A percentile compares a stretch with the other conserved stretches of the same genome.
Conservation (phyloP, 2,797 vertebrate species). For the Limosa lapponica region DNA sequence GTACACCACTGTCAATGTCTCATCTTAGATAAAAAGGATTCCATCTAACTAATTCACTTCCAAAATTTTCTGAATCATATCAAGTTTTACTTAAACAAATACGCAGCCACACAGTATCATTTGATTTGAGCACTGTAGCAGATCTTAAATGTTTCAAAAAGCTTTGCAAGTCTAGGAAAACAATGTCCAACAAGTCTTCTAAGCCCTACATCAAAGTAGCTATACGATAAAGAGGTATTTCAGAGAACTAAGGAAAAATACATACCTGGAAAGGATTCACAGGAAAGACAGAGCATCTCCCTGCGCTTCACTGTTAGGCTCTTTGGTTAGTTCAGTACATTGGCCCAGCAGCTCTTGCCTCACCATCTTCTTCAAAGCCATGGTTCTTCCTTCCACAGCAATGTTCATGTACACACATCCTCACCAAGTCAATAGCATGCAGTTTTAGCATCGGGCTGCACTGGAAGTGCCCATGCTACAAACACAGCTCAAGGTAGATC, state of each 20-base stretch:
- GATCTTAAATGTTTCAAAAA: neutral
- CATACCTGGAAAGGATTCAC: neutral
- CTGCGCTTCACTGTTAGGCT: neutral
- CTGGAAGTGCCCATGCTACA: neutral
- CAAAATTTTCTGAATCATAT: neutral
- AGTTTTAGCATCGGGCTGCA: rapidly evolving
- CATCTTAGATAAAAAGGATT: neutral
- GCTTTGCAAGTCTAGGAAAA: neutral
- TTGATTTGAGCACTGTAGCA: neutral
- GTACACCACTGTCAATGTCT: neutral
- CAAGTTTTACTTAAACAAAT: neutral
- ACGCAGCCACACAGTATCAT: neutral
- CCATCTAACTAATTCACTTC: neutral
- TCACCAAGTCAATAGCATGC: neutral
- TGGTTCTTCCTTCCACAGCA: neutral
- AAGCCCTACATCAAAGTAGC: neutral
- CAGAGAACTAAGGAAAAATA: neutral
- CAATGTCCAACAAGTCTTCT: neutral
- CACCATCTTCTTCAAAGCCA: neutral
- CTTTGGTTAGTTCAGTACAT: neutral
- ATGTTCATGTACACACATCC: neutral
- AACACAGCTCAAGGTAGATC: rapidly evolving
- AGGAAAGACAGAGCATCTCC: neutral
- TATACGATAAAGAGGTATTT: neutral
- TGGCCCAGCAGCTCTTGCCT: neutral